A percentile compares a stretch with the other conserved stretches of the same genome.
These are phyloP conservation scores for Drosophila quadrilineata DNA, from an alignment of 1,140 invertebrate species.

Conservation along the genomic window DNA sequence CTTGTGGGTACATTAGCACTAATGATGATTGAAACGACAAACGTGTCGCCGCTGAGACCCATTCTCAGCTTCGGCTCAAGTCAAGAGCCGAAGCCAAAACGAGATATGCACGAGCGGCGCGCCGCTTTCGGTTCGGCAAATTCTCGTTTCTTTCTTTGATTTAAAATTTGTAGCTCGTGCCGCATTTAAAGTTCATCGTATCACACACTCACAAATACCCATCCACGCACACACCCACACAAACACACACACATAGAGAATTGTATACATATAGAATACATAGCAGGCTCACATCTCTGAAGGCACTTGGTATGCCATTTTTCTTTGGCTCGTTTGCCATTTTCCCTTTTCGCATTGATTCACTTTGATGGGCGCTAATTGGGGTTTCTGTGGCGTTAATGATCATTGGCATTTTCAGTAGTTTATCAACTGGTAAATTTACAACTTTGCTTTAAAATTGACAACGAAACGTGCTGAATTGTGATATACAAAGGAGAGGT, in stretches of 20 bases:
- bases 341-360: slow-evolving; percentile 51
- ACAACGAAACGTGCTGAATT: background rate
- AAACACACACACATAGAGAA: slow-evolving; percentile 7
- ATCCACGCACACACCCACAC: background rate
- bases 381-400: slow-evolving; percentile 43
- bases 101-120: background rate
- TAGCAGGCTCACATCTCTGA: slow-evolving; percentile 7
- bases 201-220: background rate
- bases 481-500: too few species aligned
- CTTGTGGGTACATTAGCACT: slow-evolving; percentile 81
- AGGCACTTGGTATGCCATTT: slow-evolving; percentile 18
- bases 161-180: slow-evolving; percentile 59
- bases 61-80: background rate
- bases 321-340: slow-evolving; percentile 16
- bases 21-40: slow-evolving; percentile 81
- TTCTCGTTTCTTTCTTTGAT: slow-evolving; percentile 67
- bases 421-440: slow-evolving; percentile 59
- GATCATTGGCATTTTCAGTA: slow-evolving; percentile 65
- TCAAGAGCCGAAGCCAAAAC: background rate
- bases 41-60: slow-evolving; percentile 55
- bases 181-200: slow-evolving; percentile 11
- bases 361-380: slow-evolving; percentile 66
- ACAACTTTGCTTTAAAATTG: slow-evolving; percentile 6
- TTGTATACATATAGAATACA: too few species aligned
- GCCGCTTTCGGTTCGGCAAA: slow-evolving; percentile 9